These are phyloP conservation scores for Reticulitermes lucifugus DNA, from an alignment of 2,888 invertebrate genomes.

Conservation along the genomic window DNA sequence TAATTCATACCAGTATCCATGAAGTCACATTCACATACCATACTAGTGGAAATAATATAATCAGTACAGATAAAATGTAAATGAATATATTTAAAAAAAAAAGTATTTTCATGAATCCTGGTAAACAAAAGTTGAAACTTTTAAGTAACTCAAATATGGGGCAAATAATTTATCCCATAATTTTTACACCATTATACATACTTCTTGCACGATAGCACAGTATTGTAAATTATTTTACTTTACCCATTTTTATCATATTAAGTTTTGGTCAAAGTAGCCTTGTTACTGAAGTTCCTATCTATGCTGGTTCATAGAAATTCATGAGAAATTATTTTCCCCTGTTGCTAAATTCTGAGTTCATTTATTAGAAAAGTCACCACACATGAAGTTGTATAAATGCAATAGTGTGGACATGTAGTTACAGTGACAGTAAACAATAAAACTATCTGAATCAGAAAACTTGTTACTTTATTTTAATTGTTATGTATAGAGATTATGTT, in stretches of 20 bases:
- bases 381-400: neutral
- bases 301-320: neutral
- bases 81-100: too few relatives aligned
- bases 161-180: neutral
- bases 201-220: too few relatives aligned
- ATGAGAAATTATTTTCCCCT: neutral
- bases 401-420: neutral
- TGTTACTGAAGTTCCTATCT: neutral
- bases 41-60: too few relatives aligned
- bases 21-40: too few relatives aligned
- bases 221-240: too few relatives aligned
- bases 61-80: too few relatives aligned
- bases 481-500: neutral
- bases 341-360: neutral
- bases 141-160: neutral
- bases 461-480: conserved; percentile 1
- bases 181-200: too few relatives aligned
- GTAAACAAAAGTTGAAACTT: neutral
- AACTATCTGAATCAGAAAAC: neutral
- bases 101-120: neutral
- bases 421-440: neutral
- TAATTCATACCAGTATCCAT: neutral
- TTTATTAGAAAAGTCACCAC: neutral
- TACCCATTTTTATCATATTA: neutral
- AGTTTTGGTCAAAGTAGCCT: neutral